These are phyloP conservation scores for Cygnus buccinator DNA, from an alignment of 2,113 vertebrate species.

Conservation along the genomic window DNA sequence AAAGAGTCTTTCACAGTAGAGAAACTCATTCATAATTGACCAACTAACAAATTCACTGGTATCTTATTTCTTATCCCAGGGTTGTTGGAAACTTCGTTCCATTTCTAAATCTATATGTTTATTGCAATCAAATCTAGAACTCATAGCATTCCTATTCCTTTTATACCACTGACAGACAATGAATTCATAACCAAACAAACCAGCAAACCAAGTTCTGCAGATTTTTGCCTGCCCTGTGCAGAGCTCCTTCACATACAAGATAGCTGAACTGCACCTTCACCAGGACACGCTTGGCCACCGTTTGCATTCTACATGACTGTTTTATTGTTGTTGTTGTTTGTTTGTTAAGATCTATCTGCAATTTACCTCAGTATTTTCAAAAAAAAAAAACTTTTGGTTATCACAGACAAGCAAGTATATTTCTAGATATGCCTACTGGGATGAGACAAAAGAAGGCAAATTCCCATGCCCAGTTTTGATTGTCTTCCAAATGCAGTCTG, in stretches of 20 bases:
- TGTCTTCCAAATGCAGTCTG: neutral
- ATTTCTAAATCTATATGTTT: neutral
- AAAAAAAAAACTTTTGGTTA: neutral
- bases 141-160: neutral
- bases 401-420: neutral
- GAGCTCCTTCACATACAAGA: neutral
- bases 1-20: neutral
- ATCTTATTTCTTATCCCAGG: neutral
- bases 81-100: neutral
- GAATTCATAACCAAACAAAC: neutral
- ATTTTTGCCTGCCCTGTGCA: neutral
- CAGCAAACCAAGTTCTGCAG: neutral
- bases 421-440: neutral
- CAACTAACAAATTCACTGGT: neutral
- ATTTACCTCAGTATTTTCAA: neutral
- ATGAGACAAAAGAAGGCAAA: neutral
- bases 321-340: neutral
- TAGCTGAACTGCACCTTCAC: rapidly evolving
- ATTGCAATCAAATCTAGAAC: neutral
- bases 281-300: neutral
- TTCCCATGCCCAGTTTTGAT: neutral
- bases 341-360: neutral
- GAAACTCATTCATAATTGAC: neutral
- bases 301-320: neutral
- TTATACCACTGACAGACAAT: neutral